Evolutionary conservation across 2,113 vertebrate genomes (phyloP), one percentile per base, ranked within the genome.

Genomic region (Otocyon megalotis): DNA sequence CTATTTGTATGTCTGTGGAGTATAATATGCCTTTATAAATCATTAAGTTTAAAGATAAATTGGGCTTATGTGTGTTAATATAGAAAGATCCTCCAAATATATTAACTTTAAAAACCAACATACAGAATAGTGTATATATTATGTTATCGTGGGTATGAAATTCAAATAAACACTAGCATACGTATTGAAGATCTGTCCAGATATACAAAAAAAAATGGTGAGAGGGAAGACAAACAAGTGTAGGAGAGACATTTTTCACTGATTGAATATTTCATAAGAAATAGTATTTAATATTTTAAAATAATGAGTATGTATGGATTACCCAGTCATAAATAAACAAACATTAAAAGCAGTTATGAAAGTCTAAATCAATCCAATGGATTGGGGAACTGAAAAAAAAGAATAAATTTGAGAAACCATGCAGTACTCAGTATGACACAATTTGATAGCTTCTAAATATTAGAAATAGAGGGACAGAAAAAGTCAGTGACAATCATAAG

Each of bases 51-150:
- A 43, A 43, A 43, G 5, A 43, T 43, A 43, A 6, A 43, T 43
- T 43, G 43, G 43, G 43, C 43, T 43, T 43, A 43, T 43, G 43
- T 43, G 43, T 43, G 6, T 56, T 65, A 17, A 80, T 74, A 58
- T 26, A 43, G 12, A 96, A 94, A 85, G 60, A 32, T 76, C 4
- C 5, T 63, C 22, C 56, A 92, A 96, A 71, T 90, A 84, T 37
- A 65, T 82, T 72, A 79, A 84, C 9, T 95, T 93, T 32, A 77
- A 76, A 93, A 96, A 77, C 4, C 5, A 84, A 93, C 56, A 48
- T 53, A 54, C 11, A 60, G 12, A 93, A 76, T 69, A 74, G 3
- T 74, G 43, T 90, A 19, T 20, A n/a, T 37, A 67, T 30, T 43
- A 58, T 72, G 20, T 48, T 89, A 48, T 32, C 19, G 53, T 93